Evolutionary conservation across 2,888 invertebrate species (phyloP), one percentile per base, ranked within the genome.

Genomic region (Autographa gamma): DNA sequence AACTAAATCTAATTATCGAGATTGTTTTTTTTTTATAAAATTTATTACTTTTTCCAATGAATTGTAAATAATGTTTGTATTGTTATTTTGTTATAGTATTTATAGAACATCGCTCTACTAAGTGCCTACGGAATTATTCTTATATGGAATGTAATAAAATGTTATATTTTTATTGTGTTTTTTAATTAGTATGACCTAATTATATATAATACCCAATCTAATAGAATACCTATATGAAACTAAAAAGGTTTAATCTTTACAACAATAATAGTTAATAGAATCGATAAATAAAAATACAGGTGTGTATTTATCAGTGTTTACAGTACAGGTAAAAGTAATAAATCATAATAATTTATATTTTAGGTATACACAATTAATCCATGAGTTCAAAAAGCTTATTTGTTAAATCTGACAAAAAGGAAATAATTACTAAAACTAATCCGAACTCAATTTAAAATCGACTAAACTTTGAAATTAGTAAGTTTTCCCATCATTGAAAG

Each of bases 71-170:
- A 74, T 61, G 56, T 76, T 73, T 67, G 19, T 71, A 73, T 71
- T 77, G 67, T 76, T 72, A 56, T 71, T 77, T 77, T 66, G 68
- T 84, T 82, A 66, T 73, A 60, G 48, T 79, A 58, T 81, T 54
- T 54, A 54, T 54, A 16, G 68, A 60, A 69, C 48, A 58, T 79
- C 65, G 83, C 83, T 85, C 58, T 79, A 69, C 65, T 67, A 83
- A 85, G 83, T 84, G 86, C 86, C 86, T 84, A 85, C 71, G 58
- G 63, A 84, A 76, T 77, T 84, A 82, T 85, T 84, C 83, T 79
- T 84, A 73, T 79, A 79, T 69, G 70, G 34, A 74, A 79, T 73
- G 68, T 70, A 77, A 85, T 85, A 77, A 86, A 85, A 74, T 84
- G 80, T 85, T 86, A 79, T 82, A 74, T 69, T 75, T 75, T 79